Evolutionary conservation across 2,888 invertebrate species (phyloP), one percentile per base, ranked within the genome.

Genomic region (Rhingia campestris): DNA sequence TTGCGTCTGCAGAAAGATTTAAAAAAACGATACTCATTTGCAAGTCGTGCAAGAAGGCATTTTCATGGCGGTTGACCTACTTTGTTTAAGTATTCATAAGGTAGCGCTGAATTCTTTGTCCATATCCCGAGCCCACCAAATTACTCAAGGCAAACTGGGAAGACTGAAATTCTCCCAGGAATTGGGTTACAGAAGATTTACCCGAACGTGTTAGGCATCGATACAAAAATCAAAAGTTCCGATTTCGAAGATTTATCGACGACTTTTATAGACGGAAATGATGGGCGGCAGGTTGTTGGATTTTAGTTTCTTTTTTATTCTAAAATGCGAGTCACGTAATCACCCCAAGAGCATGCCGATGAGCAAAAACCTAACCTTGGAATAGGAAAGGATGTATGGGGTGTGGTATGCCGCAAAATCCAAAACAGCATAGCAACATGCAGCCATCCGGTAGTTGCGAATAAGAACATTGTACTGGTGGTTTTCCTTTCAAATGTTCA

Each of bases 221-320:
- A 41, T 14, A 9, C 1, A 3, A 14, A 41, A 9, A 41, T 30
- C 30, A 10, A 54, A 9, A 12, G 33, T 41, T 63, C 75, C 74
- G 86, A 86, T 88, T 79, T 86, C 87, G 87, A 89, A 88, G 89
- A 89, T 90, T 89, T 90, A 89, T 89, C 86, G 89, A 87, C 86
- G 87, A 86, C 88, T 88, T 89, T 89, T 90, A 87, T 88, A 87
- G 88, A 87, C 89, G 88, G 89, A 90, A 89, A 90, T 90, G 88
- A 88, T 88, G 88, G 88, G 87, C 88, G 88, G 88, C 89, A 87
- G 88, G 87, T 88, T 88, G 87, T 86, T 51, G 75, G 75, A 43
- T 66, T 66, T 66, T 59, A 22, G 43, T 53, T 75, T 9, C n/a
- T 51, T 75, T 59, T 12, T 33, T 22, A 7, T 53, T 67, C 10